Conservation (phyloP, 2,888 invertebrate species). For the Lasiommata megera region DNA sequence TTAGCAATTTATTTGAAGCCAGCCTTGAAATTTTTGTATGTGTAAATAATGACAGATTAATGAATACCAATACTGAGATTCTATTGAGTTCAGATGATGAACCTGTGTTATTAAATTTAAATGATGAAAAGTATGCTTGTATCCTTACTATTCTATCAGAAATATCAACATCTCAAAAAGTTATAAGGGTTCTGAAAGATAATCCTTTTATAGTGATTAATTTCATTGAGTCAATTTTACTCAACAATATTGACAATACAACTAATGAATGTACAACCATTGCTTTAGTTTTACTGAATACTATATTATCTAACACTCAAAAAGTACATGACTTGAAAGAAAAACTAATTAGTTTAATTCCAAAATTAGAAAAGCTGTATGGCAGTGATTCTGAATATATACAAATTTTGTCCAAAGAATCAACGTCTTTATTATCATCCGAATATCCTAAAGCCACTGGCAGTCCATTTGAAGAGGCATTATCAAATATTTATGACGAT, state of each 20-base stretch:
- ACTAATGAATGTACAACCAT: conserved; percentile 66
- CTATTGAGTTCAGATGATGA: conserved; percentile 61
- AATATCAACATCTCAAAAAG: conserved; percentile 67
- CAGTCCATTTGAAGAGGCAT: conserved; percentile 81
- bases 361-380: conserved; percentile 49
- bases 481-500: conserved; percentile 85
- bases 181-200: conserved; percentile 62
- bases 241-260: conserved; percentile 39
- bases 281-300: conserved; percentile 65
- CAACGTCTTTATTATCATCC: conserved; percentile 50
- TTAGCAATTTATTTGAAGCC: conserved; percentile 52
- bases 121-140: conserved; percentile 62
- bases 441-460: conserved; percentile 41
- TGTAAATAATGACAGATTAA: conserved; percentile 44
- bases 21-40: conserved; percentile 54
- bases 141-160: conserved; percentile 76
- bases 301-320: conserved; percentile 55
- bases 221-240: conserved; percentile 64
- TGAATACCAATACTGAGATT: conserved; percentile 42
- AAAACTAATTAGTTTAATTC: conserved; percentile 52
- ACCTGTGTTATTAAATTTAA: conserved; percentile 46
- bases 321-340: conserved; percentile 39
- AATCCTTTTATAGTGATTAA: conserved; percentile 66
- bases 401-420: conserved; percentile 59
- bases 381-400: conserved; percentile 46